Conservation (phyloP, 2,113 vertebrate species). For the Erpornis zantholeuca region DNA sequence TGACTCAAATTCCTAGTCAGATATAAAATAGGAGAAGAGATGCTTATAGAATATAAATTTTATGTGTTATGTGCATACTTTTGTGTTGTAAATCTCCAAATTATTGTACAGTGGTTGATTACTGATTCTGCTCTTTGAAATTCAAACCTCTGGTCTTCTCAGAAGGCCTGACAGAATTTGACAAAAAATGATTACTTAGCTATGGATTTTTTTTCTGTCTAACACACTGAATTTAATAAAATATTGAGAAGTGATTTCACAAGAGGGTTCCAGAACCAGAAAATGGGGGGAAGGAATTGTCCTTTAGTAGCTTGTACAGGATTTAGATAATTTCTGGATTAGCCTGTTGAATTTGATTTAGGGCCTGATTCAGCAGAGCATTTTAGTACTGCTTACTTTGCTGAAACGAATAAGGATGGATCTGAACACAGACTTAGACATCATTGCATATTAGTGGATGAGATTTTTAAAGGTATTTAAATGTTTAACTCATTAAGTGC, state of each 20-base stretch:
- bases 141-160: neutral
- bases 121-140: neutral
- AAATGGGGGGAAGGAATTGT: neutral
- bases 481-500: constrained; percentile 3
- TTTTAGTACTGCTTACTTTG: constrained; percentile 1
- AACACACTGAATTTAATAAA: neutral
- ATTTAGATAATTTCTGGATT: constrained; percentile 29
- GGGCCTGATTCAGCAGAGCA: neutral
- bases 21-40: neutral
- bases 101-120: neutral
- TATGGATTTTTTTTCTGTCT: neutral
- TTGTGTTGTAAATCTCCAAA: neutral
- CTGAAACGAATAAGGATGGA: neutral
- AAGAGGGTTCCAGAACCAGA: neutral
- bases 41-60: neutral
- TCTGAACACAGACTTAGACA: neutral
- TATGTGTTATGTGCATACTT: neutral
- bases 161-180: neutral
- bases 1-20: neutral
- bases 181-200: neutral
- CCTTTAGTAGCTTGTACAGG: neutral
- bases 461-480: constrained; percentile 20
- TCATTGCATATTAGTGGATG: neutral
- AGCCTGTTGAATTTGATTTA: constrained; percentile 2
- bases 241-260: neutral